These are phyloP conservation scores for Tricholaema leucomelas DNA, from an alignment of 2,113 vertebrate species.

Conservation along the genomic window DNA sequence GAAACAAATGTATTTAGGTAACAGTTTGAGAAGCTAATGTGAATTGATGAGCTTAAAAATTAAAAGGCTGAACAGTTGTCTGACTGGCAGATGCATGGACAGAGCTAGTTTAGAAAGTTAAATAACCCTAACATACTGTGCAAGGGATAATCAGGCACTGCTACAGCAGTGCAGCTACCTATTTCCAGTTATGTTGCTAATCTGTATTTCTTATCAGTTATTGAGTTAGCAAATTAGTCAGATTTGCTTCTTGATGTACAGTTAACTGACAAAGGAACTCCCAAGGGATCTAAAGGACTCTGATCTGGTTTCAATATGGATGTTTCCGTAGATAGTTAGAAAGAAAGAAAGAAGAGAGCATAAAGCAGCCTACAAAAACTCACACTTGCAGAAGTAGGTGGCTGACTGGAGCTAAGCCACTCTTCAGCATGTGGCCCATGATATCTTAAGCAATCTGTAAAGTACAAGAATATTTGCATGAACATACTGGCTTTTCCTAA, in stretches of 20 bases:
- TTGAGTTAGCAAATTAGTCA: constrained; percentile 3
- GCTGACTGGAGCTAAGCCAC: constrained; percentile 33
- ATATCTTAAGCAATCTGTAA: background rate
- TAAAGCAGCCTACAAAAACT: constrained; percentile 23
- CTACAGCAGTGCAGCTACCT: background rate
- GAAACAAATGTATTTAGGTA: background rate
- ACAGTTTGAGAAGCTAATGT: background rate
- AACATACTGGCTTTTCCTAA: background rate
- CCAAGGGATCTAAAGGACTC: background rate
- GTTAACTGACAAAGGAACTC: background rate
- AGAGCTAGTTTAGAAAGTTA: background rate
- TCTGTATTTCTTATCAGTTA: constrained; percentile 5
- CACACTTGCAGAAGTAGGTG: constrained; percentile 36
- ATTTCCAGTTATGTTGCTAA: background rate
- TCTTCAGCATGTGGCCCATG: background rate
- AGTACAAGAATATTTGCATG: background rate
- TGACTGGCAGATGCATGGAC: background rate
- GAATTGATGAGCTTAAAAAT: background rate
- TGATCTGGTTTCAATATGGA: constrained; percentile 7
- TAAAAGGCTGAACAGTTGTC: background rate
- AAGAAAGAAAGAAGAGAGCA: background rate
- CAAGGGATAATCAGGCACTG: background rate
- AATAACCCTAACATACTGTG: background rate
- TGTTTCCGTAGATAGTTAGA: constrained; percentile 9
- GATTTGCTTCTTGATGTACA: background rate